Evolutionary conservation across 2,113 vertebrate species (phyloP).

Genomic region (Crypturellus undulatus): DNA sequence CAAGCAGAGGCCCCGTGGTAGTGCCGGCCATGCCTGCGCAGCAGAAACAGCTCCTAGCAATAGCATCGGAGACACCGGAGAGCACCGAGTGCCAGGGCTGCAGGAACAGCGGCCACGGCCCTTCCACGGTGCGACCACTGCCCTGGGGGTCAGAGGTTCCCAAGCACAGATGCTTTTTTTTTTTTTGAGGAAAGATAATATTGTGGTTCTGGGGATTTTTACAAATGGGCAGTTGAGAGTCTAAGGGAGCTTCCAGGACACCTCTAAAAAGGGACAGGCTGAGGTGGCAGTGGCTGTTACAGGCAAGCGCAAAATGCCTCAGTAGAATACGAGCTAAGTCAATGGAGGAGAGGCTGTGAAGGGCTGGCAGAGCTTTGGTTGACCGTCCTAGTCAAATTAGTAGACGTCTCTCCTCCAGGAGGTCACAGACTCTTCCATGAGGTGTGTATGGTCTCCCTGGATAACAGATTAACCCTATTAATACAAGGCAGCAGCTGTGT

Average conservation of each 20-base stretch:
- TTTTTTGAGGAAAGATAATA: not conserved
- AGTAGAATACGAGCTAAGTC: not conserved
- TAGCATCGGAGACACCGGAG: not conserved
- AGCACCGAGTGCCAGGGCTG: not conserved
- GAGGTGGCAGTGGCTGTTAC: not conserved
- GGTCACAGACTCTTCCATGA: not conserved
- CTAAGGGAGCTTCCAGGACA: not conserved
- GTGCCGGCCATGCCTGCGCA: fast-evolving
- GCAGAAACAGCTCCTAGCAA: not conserved
- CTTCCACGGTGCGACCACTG: not conserved
- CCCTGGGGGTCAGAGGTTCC: not conserved
- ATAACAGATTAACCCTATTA: not conserved
- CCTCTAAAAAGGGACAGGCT: not conserved
- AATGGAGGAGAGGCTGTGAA: not conserved
- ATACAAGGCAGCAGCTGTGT: not conserved
- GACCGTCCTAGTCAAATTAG: not conserved
- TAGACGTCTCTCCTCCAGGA: not conserved
- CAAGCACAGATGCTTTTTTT: not conserved
- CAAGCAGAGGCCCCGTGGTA: not conserved
- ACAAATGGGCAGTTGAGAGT: not conserved
- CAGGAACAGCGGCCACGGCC: not conserved
- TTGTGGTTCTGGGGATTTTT: not conserved
- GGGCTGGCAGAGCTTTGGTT: not conserved
- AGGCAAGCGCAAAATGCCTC: not conserved
- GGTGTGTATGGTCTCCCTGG: not conserved